These are phyloP conservation scores for Columba guinea DNA, from an alignment of 2,797 vertebrate species.

Conservation along the genomic window DNA sequence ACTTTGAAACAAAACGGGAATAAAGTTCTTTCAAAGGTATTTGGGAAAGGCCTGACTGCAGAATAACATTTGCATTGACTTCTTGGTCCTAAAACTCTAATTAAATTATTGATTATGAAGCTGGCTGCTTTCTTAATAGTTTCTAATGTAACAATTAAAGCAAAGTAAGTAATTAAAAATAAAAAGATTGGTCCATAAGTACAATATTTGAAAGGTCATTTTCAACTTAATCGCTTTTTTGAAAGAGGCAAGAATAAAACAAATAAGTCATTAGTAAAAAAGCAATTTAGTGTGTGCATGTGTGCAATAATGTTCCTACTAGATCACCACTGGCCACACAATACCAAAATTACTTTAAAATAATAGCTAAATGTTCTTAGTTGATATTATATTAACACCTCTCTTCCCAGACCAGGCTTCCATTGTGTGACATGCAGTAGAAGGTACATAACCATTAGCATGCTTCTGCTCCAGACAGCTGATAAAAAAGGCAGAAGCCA, in stretches of 20 bases:
- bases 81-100: constrained; percentile 64
- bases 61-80: constrained; percentile 63
- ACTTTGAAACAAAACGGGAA: constrained; percentile 51
- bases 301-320: constrained; percentile 9
- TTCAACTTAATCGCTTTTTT: constrained; percentile 46
- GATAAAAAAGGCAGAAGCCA: background rate
- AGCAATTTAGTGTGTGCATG: background rate
- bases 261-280: constrained; percentile 53
- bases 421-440: background rate
- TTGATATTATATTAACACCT: background rate
- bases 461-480: background rate
- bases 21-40: constrained; percentile 43
- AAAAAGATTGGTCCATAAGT: constrained; percentile 52
- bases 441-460: background rate
- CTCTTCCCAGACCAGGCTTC: background rate
- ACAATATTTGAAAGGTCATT: constrained; percentile 60
- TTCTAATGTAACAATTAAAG: constrained; percentile 70
- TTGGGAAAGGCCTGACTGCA: constrained; percentile 31
- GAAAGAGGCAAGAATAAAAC: constrained; percentile 36
- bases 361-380: constrained; percentile 11
- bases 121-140: constrained; percentile 68
- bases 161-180: constrained; percentile 68
- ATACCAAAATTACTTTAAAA: constrained; percentile 18
- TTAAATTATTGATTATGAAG: constrained; percentile 74
- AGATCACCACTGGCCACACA: constrained; percentile 24